Conservation (phyloP, 2,888 invertebrate species). For the Orchesella flavescens region DNA sequence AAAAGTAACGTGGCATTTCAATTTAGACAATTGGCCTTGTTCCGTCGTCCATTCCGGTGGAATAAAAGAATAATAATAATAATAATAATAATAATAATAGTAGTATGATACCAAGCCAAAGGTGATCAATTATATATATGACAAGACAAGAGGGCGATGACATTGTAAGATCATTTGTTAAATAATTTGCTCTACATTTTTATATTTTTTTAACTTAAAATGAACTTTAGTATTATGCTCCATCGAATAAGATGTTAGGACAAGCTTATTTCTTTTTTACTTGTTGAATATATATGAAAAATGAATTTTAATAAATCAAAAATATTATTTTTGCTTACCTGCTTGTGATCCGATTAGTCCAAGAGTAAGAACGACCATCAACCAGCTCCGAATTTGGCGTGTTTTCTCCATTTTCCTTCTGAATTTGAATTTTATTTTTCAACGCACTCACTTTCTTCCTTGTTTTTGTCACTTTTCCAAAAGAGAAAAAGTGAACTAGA, state of each 20-base stretch:
- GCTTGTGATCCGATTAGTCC: slow-evolving; percentile 53
- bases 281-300: not conserved
- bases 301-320: not conserved
- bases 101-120: too few relatives aligned
- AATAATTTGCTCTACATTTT: too few relatives aligned
- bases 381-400: slow-evolving; percentile 21
- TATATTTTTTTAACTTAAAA: too few relatives aligned
- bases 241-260: not conserved
- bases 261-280: not conserved
- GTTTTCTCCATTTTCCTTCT: slow-evolving; percentile 31
- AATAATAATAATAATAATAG: too few relatives aligned
- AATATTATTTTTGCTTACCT: slow-evolving; percentile 26
- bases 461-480: not conserved
- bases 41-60: not conserved
- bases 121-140: too few relatives aligned
- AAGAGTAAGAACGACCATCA: slow-evolving; percentile 25
- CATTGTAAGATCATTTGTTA: too few relatives aligned
- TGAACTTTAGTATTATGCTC: too few relatives aligned
- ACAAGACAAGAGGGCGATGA: too few relatives aligned
- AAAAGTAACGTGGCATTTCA: not conserved
- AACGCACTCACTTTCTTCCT: not conserved
- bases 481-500: not conserved
- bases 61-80: too few relatives aligned
- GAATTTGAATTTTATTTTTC: not conserved
- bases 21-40: not conserved